A percentile compares a stretch with the other conserved stretches of the same genome.
These are phyloP conservation scores for Pristiophorus japonicus DNA, from an alignment of 2,113 vertebrate genomes.

Conservation along the genomic window DNA sequence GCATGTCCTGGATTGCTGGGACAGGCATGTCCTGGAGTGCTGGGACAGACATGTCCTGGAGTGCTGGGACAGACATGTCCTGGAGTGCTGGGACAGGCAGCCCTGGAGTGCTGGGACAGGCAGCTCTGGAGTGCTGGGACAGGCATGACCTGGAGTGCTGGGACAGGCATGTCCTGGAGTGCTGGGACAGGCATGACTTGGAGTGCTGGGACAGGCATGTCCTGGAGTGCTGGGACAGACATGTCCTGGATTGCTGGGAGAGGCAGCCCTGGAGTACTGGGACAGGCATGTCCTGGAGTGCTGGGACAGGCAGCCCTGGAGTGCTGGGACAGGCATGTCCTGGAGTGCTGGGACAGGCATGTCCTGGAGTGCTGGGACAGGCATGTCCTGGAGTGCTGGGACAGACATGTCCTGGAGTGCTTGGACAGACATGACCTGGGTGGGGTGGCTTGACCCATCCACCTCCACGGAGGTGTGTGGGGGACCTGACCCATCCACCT, in stretches of 20 bases:
- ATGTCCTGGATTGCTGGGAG: too few relatives aligned
- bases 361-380: neutral
- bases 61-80: neutral
- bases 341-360: neutral
- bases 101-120: neutral
- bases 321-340: neutral
- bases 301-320: too few relatives aligned
- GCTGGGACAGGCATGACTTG: too few relatives aligned
- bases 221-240: neutral
- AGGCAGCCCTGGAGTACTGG: too few relatives aligned
- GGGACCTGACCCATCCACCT: too few relatives aligned
- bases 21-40: neutral
- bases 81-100: neutral
- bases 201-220: neutral
- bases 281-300: neutral
- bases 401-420: neutral
- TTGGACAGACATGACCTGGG: neutral
- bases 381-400: neutral
- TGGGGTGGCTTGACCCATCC: too few relatives aligned
- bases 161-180: neutral
- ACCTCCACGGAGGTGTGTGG: too few relatives aligned
- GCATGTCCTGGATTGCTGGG: neutral
- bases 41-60: neutral
- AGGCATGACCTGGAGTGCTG: neutral
- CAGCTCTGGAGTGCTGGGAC: too few relatives aligned